A percentile compares a stretch with the other conserved stretches of the same genome.
Conservation (phyloP, 2,797 vertebrate species). For the Acipenser oxyrinchus region DNA sequence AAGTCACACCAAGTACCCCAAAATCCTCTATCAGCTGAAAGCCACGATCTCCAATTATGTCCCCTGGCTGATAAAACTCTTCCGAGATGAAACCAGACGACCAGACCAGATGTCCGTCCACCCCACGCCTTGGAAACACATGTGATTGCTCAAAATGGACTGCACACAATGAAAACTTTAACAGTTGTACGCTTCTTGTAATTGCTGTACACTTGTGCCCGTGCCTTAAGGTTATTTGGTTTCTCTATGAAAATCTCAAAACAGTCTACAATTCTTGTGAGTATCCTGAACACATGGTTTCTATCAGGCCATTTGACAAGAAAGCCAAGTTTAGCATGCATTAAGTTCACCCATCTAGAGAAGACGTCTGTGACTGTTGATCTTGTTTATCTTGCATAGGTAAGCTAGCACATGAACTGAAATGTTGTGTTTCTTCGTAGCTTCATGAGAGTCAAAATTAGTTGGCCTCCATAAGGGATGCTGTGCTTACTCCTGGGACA, state of each 20-base stretch:
- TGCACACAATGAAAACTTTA: conserved; percentile 16
- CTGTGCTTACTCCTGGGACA: too few species aligned
- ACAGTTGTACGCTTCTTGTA: conserved; percentile 18
- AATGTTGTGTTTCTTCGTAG: too few species aligned
- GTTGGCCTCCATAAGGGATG: too few species aligned
- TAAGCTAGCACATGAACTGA: too few species aligned
- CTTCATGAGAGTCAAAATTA: too few species aligned
- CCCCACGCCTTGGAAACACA: conserved; percentile 19
- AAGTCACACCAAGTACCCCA: conserved; percentile 3
- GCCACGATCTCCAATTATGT: conserved; percentile 11
- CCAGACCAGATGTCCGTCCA: conserved; percentile 10
- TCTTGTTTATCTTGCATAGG: too few species aligned
- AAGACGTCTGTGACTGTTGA: too few species aligned
- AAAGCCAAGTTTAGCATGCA: too few species aligned
- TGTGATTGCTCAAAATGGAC: conserved; percentile 11
- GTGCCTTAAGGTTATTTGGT: conserved; percentile 18
- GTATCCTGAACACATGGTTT: too few species aligned
- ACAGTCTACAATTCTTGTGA: conserved; percentile 17
- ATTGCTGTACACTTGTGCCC: conserved; percentile 18
- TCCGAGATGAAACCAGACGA: conserved; percentile 7
- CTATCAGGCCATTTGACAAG: too few species aligned
- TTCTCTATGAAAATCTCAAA: conserved; percentile 22
- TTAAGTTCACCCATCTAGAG: too few species aligned
- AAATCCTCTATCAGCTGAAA: conserved; percentile 1
- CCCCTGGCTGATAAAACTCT: conserved; percentile 15